A percentile compares a stretch with the other conserved stretches of the same genome.
phyloP scores from a whole-genome alignment of 2,797 vertebrate genomes.

The Sebastes steindachneri region DNA sequence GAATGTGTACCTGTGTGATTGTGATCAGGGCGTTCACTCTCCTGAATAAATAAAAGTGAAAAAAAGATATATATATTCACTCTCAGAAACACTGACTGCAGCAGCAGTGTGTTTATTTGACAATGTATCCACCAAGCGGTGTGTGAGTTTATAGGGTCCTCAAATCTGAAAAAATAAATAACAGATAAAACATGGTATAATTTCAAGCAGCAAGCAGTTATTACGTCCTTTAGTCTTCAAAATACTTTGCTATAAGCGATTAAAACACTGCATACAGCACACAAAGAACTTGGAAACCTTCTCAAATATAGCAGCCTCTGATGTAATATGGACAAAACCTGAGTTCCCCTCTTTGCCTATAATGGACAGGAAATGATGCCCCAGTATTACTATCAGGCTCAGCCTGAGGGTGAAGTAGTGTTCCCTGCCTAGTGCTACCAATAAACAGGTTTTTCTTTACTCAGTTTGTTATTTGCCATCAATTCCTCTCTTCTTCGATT shows the following conservation, averaged over 20 bases:
- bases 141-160: background rate
- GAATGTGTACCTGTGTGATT: background rate
- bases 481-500: background rate
- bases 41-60: background rate
- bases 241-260: background rate
- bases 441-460: background rate
- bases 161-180: background rate
- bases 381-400: background rate
- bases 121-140: background rate
- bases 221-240: background rate
- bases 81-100: background rate
- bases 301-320: background rate
- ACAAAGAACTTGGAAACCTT: background rate
- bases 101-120: background rate
- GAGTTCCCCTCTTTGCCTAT: background rate
- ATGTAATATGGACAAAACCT: background rate
- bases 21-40: background rate
- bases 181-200: background rate
- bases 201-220: background rate
- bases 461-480: background rate
- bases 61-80: background rate
- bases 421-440: background rate
- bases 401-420: background rate
- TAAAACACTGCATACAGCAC: background rate
- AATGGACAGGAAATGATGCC: slow-evolving; percentile 18